Evolutionary conservation across 2,113 vertebrate genomes (phyloP).

Genomic region (Heptranchias perlo): DNA sequence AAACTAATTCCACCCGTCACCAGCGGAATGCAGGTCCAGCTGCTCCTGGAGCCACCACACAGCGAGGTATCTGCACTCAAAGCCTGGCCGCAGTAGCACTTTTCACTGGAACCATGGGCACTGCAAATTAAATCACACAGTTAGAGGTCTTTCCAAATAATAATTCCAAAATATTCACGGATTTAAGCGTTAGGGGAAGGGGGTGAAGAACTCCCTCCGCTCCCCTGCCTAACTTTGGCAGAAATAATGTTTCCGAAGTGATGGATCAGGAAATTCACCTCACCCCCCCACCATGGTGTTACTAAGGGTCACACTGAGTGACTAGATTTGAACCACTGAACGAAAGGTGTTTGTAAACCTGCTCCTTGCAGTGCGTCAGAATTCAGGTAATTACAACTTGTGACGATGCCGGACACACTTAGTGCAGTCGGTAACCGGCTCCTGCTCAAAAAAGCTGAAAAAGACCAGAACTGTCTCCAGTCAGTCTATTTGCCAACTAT

Average conservation of each 20-base stretch:
- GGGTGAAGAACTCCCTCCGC: background rate
- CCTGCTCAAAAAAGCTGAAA: background rate
- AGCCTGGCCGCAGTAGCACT: background rate
- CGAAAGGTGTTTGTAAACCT: background rate
- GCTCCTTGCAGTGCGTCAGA: background rate
- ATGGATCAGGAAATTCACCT: background rate
- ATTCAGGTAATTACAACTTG: no score
- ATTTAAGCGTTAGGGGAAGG: background rate
- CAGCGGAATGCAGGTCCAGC: background rate
- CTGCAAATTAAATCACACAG: slow-evolving; percentile 5
- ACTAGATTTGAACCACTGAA: background rate
- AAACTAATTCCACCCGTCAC: background rate
- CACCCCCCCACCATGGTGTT: background rate
- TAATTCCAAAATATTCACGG: background rate
- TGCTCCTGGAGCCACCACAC: background rate
- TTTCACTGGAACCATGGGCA: background rate
- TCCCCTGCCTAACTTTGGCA: background rate
- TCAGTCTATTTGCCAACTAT: background rate
- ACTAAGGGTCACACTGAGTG: background rate
- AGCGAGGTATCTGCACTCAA: background rate
- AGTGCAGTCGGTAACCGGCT: background rate
- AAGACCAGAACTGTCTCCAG: background rate
- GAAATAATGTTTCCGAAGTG: background rate
- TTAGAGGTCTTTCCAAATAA: background rate
- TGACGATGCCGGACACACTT: background rate